These are phyloP conservation scores for Seriola aureovittata DNA, from an alignment of 2,113 vertebrate species.

Conservation along the genomic window DNA sequence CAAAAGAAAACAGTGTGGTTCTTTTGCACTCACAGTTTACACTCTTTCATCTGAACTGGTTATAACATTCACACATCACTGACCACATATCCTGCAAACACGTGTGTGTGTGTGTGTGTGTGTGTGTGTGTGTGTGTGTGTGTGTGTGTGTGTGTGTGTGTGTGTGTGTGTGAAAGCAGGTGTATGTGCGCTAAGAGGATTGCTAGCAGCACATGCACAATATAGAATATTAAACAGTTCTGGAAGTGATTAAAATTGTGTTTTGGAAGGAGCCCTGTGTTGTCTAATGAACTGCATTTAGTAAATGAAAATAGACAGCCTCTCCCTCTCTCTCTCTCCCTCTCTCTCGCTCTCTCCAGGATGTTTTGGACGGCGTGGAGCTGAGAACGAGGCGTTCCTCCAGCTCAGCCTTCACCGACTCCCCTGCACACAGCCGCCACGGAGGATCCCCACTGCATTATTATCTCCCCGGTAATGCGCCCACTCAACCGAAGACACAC, in stretches of 20 bases:
- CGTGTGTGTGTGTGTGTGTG: background rate
- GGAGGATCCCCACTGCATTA: conserved; percentile 93
- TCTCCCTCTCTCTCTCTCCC: conserved; percentile 67
- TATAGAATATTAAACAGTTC: conserved; percentile 34
- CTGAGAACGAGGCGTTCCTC: conserved; percentile 91
- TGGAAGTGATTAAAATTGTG: conserved; percentile 28
- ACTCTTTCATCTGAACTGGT: background rate
- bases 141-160: background rate
- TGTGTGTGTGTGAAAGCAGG: background rate
- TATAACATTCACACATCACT: background rate
- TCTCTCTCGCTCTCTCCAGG: conserved; percentile 84
- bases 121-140: background rate
- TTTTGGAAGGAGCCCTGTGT: conserved; percentile 26
- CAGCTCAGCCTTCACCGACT: conserved; percentile 94
- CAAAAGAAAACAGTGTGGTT: background rate
- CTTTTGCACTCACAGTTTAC: background rate
- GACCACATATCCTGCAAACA: background rate
- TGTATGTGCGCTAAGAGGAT: background rate
- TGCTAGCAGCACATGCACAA: background rate
- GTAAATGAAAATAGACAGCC: conserved; percentile 20
- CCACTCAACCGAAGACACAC: conserved; percentile 28
- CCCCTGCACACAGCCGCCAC: conserved; percentile 91
- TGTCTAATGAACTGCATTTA: conserved; percentile 8
- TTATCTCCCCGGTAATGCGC: conserved; percentile 90
- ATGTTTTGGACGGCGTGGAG: conserved; percentile 92